phyloP scores from a whole-genome alignment of 2,888 invertebrate species.

The Diachrysia chrysitis region DNA sequence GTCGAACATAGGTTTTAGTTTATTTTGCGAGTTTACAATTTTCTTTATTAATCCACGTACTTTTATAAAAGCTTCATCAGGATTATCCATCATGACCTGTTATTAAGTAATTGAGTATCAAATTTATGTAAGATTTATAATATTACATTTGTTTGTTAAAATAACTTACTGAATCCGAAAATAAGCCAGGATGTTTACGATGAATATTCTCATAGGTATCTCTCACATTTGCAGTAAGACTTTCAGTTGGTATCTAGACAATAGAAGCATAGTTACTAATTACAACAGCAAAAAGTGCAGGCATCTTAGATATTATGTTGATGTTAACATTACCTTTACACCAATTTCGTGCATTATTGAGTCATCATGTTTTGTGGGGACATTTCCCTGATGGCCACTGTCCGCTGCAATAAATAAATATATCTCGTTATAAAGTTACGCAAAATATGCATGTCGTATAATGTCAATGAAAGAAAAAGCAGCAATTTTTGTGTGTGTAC shows the following conservation, averaged over 20 bases:
- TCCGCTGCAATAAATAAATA: conserved; percentile 52
- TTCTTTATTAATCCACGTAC: conserved; percentile 73
- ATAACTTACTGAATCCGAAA: conserved; percentile 80
- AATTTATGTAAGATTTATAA: neutral
- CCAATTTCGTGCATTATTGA: conserved; percentile 65
- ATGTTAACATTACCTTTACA: conserved; percentile 55
- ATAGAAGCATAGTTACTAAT: conserved; percentile 7
- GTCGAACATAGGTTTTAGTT: conserved; percentile 78
- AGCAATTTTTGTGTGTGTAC: too few species aligned
- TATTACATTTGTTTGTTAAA: neutral
- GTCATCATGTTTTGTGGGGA: conserved; percentile 61
- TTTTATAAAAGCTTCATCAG: conserved; percentile 75
- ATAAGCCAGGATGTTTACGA: conserved; percentile 76
- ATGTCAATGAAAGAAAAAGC: too few species aligned
- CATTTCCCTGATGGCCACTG: conserved; percentile 11
- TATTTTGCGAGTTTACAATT: conserved; percentile 74
- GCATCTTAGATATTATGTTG: neutral
- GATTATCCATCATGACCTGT: conserved; percentile 78
- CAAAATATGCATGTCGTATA: too few species aligned
- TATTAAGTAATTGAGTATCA: conserved; percentile 12
- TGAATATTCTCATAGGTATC: conserved; percentile 81
- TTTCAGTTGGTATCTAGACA: conserved; percentile 44
- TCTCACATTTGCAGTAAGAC: conserved; percentile 65
- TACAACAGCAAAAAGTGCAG: neutral
- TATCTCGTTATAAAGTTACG: neutral